Percentiles rank a stretch among this genome's conserved stretches.
These are phyloP conservation scores for Tragulus kanchil DNA, from an alignment of 2,113 vertebrate species.

Conservation along the genomic window DNA sequence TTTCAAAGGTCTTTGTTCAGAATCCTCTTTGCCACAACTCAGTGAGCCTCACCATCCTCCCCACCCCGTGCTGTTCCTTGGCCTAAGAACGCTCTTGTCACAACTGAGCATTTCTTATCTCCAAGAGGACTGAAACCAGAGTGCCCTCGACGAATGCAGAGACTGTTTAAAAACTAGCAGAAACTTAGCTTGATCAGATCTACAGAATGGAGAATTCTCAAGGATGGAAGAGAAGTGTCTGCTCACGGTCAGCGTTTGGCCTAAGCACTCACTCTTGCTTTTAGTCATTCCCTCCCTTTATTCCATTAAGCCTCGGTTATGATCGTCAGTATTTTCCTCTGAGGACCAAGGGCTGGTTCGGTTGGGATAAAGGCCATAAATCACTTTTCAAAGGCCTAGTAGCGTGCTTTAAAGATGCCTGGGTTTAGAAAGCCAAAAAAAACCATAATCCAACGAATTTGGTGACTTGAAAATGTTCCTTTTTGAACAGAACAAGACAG, in stretches of 20 bases:
- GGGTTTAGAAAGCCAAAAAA: background rate
- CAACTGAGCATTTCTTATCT: conserved; percentile 20
- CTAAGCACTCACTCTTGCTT: background rate
- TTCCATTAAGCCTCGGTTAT: background rate
- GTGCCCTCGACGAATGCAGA: background rate
- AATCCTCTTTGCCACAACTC: background rate
- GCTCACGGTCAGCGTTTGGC: background rate
- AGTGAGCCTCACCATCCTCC: background rate
- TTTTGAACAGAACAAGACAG: background rate
- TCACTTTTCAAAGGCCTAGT: background rate
- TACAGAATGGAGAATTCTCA: background rate
- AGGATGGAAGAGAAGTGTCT: background rate
- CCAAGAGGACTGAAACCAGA: conserved; percentile 34
- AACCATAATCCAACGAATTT: background rate
- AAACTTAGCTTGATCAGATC: background rate
- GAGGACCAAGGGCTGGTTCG: background rate
- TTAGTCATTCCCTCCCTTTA: background rate
- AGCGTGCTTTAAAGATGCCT: background rate
- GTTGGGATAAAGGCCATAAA: background rate
- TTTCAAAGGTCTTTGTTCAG: conserved; percentile 15
- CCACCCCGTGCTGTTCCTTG: background rate
- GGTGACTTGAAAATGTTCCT: conserved; percentile 7
- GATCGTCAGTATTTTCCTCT: background rate
- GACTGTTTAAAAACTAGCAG: background rate
- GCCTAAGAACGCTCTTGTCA: background rate